Percentiles rank a stretch among this genome's conserved stretches.
phyloP scores from a whole-genome alignment of 2,888 invertebrate genomes.

The Embidobia sp. region DNA sequence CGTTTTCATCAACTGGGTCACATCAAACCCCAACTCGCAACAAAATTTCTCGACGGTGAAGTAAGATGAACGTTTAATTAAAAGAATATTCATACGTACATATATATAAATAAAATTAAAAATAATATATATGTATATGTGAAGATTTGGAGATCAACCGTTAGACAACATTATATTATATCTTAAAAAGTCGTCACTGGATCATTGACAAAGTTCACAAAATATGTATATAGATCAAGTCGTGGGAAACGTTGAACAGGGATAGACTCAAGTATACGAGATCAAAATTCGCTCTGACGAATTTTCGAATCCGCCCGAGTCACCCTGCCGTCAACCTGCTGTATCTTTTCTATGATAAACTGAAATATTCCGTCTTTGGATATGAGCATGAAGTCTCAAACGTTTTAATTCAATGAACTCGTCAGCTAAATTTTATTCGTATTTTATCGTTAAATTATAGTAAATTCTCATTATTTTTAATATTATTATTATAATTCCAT shows the following conservation, averaged over 20 bases:
- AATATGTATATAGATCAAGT: slow-evolving; percentile 46
- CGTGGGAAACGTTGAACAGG: slow-evolving; percentile 26
- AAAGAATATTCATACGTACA: too few relatives aligned
- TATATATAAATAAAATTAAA: too few relatives aligned
- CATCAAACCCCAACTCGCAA: slow-evolving; percentile 90
- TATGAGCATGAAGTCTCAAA: too few relatives aligned
- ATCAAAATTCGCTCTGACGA: slow-evolving; percentile 21
- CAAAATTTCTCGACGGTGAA: slow-evolving; percentile 91
- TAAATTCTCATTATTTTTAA: too few relatives aligned
- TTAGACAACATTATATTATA: slow-evolving; percentile 67
- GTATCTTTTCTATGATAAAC: slow-evolving; percentile 27
- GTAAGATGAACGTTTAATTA: slow-evolving; percentile 81
- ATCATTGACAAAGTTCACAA: slow-evolving; percentile 60
- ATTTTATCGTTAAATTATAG: too few relatives aligned
- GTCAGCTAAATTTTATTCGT: too few relatives aligned
- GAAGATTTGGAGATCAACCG: too few relatives aligned
- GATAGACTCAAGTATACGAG: slow-evolving; percentile 3
- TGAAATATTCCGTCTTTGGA: slow-evolving; percentile 3
- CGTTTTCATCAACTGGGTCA: slow-evolving; percentile 95
- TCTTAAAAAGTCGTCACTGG: slow-evolving; percentile 67
- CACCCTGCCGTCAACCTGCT: slow-evolving; percentile 1
- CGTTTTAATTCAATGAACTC: too few relatives aligned
- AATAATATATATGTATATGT: too few relatives aligned
- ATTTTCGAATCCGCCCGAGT: slow-evolving; percentile 15
- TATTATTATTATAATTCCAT: too few relatives aligned